A percentile compares a stretch with the other conserved stretches of the same genome.
Conservation (phyloP, 2,113 vertebrate genomes). For the Forbesichthys agassizii region DNA sequence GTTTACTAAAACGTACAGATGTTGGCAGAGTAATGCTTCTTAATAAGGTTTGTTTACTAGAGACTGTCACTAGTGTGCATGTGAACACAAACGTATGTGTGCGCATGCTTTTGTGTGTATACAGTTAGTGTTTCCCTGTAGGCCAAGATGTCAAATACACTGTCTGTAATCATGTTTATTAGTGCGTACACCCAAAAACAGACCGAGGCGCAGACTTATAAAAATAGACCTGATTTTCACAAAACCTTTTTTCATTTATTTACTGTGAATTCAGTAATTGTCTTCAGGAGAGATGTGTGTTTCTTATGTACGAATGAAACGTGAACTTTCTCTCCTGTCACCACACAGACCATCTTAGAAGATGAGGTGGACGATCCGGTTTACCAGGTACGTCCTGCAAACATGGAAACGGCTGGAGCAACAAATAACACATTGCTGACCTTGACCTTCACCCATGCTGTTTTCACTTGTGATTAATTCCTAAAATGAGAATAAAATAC, state of each 20-base stretch:
- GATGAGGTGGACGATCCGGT: slow-evolving; percentile 98
- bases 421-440: slow-evolving; percentile 9
- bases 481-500: slow-evolving; percentile 18
- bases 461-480: slow-evolving; percentile 34
- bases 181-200: not conserved
- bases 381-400: slow-evolving; percentile 91
- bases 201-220: not conserved
- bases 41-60: not conserved
- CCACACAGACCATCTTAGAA: slow-evolving; percentile 94
- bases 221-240: not conserved
- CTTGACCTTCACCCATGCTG: slow-evolving; percentile 34
- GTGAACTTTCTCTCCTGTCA: slow-evolving; percentile 76
- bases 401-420: not conserved
- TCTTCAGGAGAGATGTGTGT: not conserved
- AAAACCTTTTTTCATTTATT: slow-evolving; percentile 7
- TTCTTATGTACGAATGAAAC: slow-evolving; percentile 37
- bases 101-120: not conserved
- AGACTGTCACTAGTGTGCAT: not conserved
- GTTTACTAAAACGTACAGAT: slow-evolving; percentile 25
- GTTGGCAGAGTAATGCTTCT: slow-evolving; percentile 27
- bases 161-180: slow-evolving; percentile 7
- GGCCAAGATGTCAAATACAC: not conserved
- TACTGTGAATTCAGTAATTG: not conserved
- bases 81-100: slow-evolving; percentile 10
- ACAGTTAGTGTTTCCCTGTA: slow-evolving; percentile 9